A percentile compares a stretch with the other conserved stretches of the same genome.
These are phyloP conservation scores for Drosophila cyrtoloma DNA, from an alignment of 2,888 invertebrate species.

Conservation along the genomic window DNA sequence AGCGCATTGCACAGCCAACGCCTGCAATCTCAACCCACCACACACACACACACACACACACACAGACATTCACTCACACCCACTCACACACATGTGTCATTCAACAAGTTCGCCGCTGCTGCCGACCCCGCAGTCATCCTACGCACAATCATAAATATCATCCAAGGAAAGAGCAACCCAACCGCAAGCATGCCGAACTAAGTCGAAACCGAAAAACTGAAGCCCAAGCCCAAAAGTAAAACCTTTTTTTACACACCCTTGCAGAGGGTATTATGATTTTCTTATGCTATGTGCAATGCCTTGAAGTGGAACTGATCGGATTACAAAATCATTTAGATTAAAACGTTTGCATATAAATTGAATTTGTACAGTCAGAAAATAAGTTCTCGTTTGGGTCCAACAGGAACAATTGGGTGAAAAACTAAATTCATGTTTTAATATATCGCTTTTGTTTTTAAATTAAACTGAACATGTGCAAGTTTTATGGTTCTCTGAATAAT, in stretches of 20 bases:
- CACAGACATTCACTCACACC: constrained; percentile 14
- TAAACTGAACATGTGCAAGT: not conserved
- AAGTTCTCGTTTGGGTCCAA: not conserved
- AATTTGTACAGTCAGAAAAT: not conserved
- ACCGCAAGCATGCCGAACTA: constrained; percentile 24
- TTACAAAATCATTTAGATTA: constrained; percentile 6
- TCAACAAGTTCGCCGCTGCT: constrained; percentile 66
- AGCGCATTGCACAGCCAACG: constrained; percentile 64
- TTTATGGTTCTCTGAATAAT: not conserved
- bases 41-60: constrained; percentile 19
- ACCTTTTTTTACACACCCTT: constrained; percentile 47
- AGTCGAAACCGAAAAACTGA: constrained; percentile 33
- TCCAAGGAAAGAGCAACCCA: constrained; percentile 37
- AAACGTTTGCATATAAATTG: not conserved
- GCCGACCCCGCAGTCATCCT: constrained; percentile 25
- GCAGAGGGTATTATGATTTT: not conserved
- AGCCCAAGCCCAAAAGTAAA: constrained; percentile 25
- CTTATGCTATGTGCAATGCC: not conserved
- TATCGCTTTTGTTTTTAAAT: too few species aligned
- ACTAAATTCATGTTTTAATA: not conserved
- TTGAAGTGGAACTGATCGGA: not conserved
- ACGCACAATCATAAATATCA: constrained; percentile 72
- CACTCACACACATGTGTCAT: constrained; percentile 34
- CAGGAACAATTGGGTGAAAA: not conserved
- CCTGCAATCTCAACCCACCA: constrained; percentile 53